These are phyloP conservation scores for Cherax quadricarinatus DNA, from an alignment of 1,140 invertebrate species.

Conservation along the genomic window DNA sequence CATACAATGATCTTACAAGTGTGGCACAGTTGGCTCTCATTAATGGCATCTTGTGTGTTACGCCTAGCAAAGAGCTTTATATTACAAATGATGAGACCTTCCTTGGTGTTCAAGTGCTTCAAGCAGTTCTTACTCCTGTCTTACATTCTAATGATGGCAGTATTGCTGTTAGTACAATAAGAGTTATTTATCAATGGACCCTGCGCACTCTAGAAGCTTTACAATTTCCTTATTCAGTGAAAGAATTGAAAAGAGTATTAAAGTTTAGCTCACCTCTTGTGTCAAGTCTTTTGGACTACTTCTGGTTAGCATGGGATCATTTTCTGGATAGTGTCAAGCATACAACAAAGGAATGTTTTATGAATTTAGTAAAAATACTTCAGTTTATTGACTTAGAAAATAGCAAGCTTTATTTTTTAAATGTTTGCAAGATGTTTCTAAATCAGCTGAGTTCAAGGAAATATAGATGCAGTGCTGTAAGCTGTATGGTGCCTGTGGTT, in stretches of 20 bases:
- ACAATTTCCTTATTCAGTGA: background rate
- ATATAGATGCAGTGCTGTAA: constrained; percentile 50
- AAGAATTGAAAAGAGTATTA: background rate
- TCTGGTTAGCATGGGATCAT: constrained; percentile 62
- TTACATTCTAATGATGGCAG: constrained; percentile 51
- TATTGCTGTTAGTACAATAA: constrained; percentile 43
- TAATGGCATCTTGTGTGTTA: constrained; percentile 56
- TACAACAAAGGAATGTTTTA: constrained; percentile 48
- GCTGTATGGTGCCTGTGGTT: constrained; percentile 57
- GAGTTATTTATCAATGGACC: constrained; percentile 58
- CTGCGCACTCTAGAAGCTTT: constrained; percentile 54
- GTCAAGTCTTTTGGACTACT: constrained; percentile 37
- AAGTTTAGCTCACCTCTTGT: constrained; percentile 9
- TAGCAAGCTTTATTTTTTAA: constrained; percentile 23
- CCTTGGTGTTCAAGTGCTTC: constrained; percentile 39
- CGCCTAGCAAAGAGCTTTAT: constrained; percentile 24
- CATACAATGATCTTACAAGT: constrained; percentile 31
- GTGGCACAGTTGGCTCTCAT: constrained; percentile 55
- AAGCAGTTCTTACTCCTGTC: constrained; percentile 32
- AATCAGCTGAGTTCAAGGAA: constrained; percentile 26
- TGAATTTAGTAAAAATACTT: constrained; percentile 49
- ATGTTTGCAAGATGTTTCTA: constrained; percentile 37
- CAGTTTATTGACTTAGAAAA: constrained; percentile 26
- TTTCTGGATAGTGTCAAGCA: constrained; percentile 63
- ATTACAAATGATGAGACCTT: background rate